These are phyloP conservation scores for Ammodytes marinus DNA, from an alignment of 2,113 vertebrate species.

Conservation along the genomic window DNA sequence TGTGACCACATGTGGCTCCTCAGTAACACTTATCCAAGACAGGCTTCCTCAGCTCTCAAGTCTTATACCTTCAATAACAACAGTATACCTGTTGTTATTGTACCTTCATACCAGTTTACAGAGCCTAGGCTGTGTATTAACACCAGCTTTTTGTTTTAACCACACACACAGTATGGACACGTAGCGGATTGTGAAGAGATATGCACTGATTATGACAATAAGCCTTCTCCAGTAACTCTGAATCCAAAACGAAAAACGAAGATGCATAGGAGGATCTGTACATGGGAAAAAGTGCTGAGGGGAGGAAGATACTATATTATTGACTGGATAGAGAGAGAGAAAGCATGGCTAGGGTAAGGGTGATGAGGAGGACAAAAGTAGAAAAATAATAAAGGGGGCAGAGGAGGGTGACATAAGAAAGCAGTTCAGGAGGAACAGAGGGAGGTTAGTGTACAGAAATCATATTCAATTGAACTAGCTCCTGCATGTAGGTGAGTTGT, in stretches of 20 bases:
- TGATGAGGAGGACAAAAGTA: conserved; percentile 37
- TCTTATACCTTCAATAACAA: too few species aligned
- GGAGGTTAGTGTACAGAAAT: conserved; percentile 16
- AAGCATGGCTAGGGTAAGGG: background rate
- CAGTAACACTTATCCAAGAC: background rate
- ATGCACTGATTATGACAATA: too few species aligned
- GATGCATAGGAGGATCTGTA: background rate
- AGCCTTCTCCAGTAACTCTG: too few species aligned
- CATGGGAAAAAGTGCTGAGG: background rate
- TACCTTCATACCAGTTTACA: too few species aligned
- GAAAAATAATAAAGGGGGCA: conserved; percentile 7
- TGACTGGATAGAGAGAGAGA: conserved; percentile 20
- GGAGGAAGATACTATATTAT: conserved; percentile 11
- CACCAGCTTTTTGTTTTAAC: too few species aligned
- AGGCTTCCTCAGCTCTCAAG: background rate
- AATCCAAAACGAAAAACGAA: background rate
- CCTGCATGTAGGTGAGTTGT: conserved; percentile 10
- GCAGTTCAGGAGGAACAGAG: conserved; percentile 5
- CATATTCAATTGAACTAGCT: conserved; percentile 22
- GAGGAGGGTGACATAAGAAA: background rate
- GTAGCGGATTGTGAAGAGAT: too few species aligned
- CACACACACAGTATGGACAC: too few species aligned
- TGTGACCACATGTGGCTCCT: background rate
- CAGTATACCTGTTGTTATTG: too few species aligned
- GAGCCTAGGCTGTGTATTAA: too few species aligned